These are phyloP conservation scores for Leucophora obtusa DNA, from an alignment of 2,888 invertebrate species.

Conservation along the genomic window DNA sequence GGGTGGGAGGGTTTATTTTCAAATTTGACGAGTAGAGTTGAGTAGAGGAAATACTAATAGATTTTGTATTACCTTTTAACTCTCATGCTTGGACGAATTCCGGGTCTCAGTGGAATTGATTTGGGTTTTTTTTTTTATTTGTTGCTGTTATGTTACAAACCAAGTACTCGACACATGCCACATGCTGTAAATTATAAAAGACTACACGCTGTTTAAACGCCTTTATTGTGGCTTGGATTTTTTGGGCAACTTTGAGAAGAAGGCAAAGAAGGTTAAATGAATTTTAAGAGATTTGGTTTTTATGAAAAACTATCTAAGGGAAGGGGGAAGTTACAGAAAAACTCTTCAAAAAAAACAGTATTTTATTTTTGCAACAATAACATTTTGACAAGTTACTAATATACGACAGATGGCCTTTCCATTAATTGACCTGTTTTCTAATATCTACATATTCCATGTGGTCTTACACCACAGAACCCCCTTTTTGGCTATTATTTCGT, in stretches of 20 bases:
- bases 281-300: constrained; percentile 51
- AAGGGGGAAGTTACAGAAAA: neutral
- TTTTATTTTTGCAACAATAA: constrained; percentile 56
- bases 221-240: constrained; percentile 59
- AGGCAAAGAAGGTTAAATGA: constrained; percentile 57
- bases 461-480: constrained; percentile 19
- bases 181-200: constrained; percentile 62
- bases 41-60: constrained; percentile 63
- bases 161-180: constrained; percentile 61
- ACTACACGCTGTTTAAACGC: constrained; percentile 64
- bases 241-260: constrained; percentile 20
- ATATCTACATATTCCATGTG: constrained; percentile 4
- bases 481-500: constrained; percentile 33
- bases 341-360: neutral
- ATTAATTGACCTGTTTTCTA: constrained; percentile 60
- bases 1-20: constrained; percentile 40
- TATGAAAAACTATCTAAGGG: neutral
- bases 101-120: constrained; percentile 59
- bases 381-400: constrained; percentile 63
- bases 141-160: constrained; percentile 12
- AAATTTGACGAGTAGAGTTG: constrained; percentile 14
- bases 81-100: constrained; percentile 63
- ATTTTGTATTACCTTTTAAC: constrained; percentile 65
- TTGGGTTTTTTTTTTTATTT: neutral
- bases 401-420: constrained; percentile 63